phyloP scores from a whole-genome alignment of 2,113 vertebrate genomes.

The Rhinogobius similis region DNA sequence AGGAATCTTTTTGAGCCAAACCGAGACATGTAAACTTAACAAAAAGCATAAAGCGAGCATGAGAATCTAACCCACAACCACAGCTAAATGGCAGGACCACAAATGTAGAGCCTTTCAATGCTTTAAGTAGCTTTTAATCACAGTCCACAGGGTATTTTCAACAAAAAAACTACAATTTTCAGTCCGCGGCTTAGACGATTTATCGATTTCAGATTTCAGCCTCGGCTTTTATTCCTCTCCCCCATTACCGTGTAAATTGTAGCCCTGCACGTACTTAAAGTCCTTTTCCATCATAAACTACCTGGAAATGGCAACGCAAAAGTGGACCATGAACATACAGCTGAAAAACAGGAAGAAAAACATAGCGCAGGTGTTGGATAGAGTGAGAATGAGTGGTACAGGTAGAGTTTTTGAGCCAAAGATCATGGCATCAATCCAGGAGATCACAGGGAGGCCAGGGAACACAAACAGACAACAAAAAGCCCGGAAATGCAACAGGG shows the following conservation, averaged over 20 bases:
- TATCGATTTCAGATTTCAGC: constrained; percentile 3
- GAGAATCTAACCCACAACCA: too few species aligned
- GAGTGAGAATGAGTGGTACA: constrained; percentile 15
- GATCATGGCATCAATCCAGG: background rate
- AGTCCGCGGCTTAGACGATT: background rate
- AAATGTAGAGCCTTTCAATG: too few species aligned
- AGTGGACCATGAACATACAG: constrained; percentile 18
- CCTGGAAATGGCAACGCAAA: constrained; percentile 5
- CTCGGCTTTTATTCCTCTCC: too few species aligned
- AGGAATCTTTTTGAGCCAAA: too few species aligned
- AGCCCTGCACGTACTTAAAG: background rate
- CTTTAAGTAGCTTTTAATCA: too few species aligned
- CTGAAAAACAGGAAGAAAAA: constrained; percentile 7
- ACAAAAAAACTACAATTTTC: too few species aligned
- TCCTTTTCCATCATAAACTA: constrained; percentile 27
- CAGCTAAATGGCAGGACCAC: too few species aligned
- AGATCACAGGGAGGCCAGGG: constrained; percentile 5
- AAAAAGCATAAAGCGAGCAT: too few species aligned
- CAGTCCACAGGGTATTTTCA: too few species aligned
- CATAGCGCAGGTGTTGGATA: background rate
- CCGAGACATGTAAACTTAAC: too few species aligned
- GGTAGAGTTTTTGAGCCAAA: constrained; percentile 7
- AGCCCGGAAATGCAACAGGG: constrained; percentile 29
- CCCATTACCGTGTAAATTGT: background rate
- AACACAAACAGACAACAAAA: constrained; percentile 17